Evolutionary conservation across 2,888 invertebrate species (phyloP), one percentile per base, ranked within the genome.

Genomic region (Seira sanloemensis): DNA sequence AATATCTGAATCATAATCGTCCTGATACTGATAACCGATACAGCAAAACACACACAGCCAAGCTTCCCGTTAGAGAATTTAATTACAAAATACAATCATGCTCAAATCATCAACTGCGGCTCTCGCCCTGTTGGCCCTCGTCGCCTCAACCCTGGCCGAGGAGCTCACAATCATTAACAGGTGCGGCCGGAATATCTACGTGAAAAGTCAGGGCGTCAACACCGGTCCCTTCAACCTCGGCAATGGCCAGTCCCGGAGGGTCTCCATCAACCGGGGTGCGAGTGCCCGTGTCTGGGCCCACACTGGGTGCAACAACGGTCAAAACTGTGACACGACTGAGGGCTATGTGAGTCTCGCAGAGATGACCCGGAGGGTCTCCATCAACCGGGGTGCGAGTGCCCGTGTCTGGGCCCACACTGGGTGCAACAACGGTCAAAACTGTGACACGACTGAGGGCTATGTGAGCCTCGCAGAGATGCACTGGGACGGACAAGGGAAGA

Each of bases 281-380:
- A 66, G 67, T 12, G 26, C 72, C n/a, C 0, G 76, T 9, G 80
- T 84, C 12, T 80, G 76, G 80, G 85, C 80, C 0, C 78, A 78
- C 37, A 9, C 62, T 19, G 74, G 74, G 23, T 74, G n/a, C n/a
- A n/a, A n/a, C n/a, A n/a, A n/a, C n/a, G n/a, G n/a, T n/a, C n/a
- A n/a, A n/a, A 72, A 76, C n/a, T 84, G 84, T 73, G 80, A 84
- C 19, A 84, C 80, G 12, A 80, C 79, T 0, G 84, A 80, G 12
- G 80, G 80, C 2, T 76, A 80, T 37, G 72, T 80, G 2, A 76
- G 76, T 54, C 25, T 84, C 16, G 84, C 84, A 19, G 80, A 80
- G 27, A 84, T 84, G 84, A n/a, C n/a, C n/a, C n/a, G 62, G 5
- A 62, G 37, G 7, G 24, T 84, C 19, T 23, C 27, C 12, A 71